phyloP scores from a whole-genome alignment of 1,140 invertebrate genomes.

The Rhyacophila brunnea region DNA sequence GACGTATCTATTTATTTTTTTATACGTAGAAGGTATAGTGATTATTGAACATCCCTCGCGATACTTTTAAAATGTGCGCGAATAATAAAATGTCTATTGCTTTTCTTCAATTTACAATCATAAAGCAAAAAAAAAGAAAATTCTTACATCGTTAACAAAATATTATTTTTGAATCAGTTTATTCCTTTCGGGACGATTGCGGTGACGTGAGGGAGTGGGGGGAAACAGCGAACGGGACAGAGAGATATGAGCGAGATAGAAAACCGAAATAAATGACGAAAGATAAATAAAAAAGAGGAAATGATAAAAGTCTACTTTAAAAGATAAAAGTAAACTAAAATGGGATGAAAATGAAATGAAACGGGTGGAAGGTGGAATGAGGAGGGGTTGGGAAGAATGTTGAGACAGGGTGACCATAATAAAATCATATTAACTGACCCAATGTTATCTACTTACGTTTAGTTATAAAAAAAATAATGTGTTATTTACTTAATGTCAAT shows the following conservation, averaged over 20 bases:
- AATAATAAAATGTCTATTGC: no score
- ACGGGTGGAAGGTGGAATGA: conserved; percentile 20
- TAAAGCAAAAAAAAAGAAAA: conserved; percentile 2
- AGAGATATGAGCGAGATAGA: conserved; percentile 26
- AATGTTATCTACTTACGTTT: no score
- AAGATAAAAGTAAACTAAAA: conserved; percentile 37
- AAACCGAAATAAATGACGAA: conserved; percentile 35
- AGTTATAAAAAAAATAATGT: no score
- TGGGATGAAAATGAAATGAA: conserved; percentile 37
- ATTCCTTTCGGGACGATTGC: conserved; percentile 13
- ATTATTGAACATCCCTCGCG: no score
- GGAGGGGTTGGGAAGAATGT: neutral
- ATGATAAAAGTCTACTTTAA: conserved; percentile 37
- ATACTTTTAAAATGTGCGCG: no score
- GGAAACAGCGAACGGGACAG: conserved; percentile 7
- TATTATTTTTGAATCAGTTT: conserved; percentile 33
- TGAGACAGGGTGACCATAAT: conserved; percentile 6
- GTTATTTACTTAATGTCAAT: no score
- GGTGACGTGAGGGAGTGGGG: neutral
- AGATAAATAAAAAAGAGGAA: conserved; percentile 37
- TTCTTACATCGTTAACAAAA: conserved; percentile 25
- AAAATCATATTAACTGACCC: neutral
- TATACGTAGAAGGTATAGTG: no score
- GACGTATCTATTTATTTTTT: no score
- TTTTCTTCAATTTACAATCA: neutral